These are phyloP conservation scores for Tetrax tetrax DNA, from an alignment of 2,113 vertebrate species.

Conservation along the genomic window DNA sequence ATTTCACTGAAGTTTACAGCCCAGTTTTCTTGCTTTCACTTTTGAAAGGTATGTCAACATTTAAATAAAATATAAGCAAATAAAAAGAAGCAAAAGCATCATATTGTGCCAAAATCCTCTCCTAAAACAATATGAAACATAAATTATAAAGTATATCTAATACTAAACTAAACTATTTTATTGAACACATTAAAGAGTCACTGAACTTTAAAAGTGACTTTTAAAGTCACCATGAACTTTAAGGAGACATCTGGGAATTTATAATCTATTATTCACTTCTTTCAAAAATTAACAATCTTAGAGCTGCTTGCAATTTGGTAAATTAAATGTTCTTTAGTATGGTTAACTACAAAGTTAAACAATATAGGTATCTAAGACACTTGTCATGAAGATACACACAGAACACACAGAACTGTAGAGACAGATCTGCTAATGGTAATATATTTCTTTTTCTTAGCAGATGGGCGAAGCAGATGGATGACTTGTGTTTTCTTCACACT, in stretches of 20 bases:
- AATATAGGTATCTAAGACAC: neutral
- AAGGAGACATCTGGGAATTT: neutral
- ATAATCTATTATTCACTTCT: neutral
- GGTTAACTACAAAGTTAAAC: neutral
- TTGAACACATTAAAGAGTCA: neutral
- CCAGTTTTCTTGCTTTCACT: neutral
- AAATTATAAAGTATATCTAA: neutral
- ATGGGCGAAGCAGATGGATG: constrained; percentile 13
- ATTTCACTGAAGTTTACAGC: neutral
- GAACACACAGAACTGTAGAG: neutral
- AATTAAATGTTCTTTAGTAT: neutral
- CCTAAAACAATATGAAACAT: neutral
- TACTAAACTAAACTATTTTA: neutral
- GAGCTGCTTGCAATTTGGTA: neutral
- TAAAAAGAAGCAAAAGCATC: neutral
- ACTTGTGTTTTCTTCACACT: constrained; percentile 35
- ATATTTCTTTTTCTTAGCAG: neutral
- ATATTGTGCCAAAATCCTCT: neutral
- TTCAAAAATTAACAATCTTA: neutral
- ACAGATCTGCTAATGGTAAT: neutral
- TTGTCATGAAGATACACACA: neutral
- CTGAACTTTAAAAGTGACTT: neutral
- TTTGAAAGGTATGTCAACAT: neutral
- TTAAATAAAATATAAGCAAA: neutral
- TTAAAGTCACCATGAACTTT: neutral